Conservation (phyloP, 1,140 invertebrate species). For the Meloidogyne hapla region DNA sequence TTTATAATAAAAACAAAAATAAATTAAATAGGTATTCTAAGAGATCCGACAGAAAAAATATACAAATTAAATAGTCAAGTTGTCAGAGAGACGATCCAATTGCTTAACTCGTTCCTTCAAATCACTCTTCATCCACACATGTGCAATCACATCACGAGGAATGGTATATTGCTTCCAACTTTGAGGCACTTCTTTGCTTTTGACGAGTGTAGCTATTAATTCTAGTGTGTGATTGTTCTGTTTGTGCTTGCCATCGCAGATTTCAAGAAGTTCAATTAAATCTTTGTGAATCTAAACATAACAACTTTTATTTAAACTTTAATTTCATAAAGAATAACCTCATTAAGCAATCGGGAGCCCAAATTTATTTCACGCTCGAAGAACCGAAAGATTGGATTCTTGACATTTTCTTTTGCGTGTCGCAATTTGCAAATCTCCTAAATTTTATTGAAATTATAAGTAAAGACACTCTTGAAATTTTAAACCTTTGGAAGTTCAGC, state of each 20-base stretch:
- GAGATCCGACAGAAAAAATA: no score
- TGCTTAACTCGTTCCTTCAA: constrained; percentile 90
- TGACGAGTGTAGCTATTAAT: constrained; percentile 80
- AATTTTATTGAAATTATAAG: constrained; percentile 1
- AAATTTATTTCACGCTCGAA: constrained; percentile 92
- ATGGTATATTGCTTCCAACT: constrained; percentile 88
- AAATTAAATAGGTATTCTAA: no score
- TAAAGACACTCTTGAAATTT: constrained; percentile 5
- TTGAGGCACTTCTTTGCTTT: constrained; percentile 77
- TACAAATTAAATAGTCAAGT: no score
- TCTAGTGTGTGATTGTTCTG: constrained; percentile 95
- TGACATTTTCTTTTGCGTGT: constrained; percentile 90
- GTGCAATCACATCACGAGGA: constrained; percentile 89
- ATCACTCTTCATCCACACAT: constrained; percentile 98
- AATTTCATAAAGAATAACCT: constrained; percentile 72
- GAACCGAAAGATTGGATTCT: constrained; percentile 93
- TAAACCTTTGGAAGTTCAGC: constrained; percentile 79
- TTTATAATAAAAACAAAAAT: no score
- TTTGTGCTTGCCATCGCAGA: constrained; percentile 96
- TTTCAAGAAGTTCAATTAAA: constrained; percentile 74
- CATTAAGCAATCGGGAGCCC: constrained; percentile 79
- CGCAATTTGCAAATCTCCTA: constrained; percentile 72
- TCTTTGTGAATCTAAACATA: constrained; percentile 67
- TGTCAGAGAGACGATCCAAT: constrained; percentile 79
- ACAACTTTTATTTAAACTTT: background rate